These are phyloP conservation scores for Hypena proboscidalis DNA, from an alignment of 2,888 invertebrate species.

Conservation along the genomic window DNA sequence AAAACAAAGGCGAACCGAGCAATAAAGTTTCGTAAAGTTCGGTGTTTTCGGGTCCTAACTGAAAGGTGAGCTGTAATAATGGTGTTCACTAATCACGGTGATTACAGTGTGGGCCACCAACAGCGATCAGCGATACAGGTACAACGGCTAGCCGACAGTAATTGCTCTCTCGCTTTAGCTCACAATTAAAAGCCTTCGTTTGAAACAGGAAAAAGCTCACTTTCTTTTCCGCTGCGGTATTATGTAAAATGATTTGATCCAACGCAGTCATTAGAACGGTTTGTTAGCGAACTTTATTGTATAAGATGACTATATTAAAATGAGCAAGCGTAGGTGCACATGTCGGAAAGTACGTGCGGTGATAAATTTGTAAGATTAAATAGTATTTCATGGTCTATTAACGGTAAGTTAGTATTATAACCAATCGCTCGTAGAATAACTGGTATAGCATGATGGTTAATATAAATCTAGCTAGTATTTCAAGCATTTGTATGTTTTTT, in stretches of 20 bases:
- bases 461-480: too few species aligned
- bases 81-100: conserved; percentile 49
- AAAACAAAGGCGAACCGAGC: conserved; percentile 28
- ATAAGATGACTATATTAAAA: too few species aligned
- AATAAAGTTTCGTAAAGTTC: conserved; percentile 32
- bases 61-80: conserved; percentile 27
- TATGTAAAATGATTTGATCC: background rate
- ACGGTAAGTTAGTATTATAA: too few species aligned
- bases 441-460: too few species aligned
- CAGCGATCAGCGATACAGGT: conserved; percentile 14
- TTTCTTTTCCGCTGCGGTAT: background rate
- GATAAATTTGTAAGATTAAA: conserved; percentile 15
- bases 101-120: conserved; percentile 54
- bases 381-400: conserved; percentile 1
- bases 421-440: too few species aligned
- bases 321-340: too few species aligned
- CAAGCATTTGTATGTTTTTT: too few species aligned
- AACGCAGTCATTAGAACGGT: too few species aligned
- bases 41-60: conserved; percentile 34
- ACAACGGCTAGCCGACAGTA: conserved; percentile 29
- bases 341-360: conserved; percentile 14
- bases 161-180: conserved; percentile 33
- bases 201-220: conserved; percentile 18
- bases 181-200: conserved; percentile 26
- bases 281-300: too few species aligned